These are phyloP conservation scores for Plebejus anna DNA, from an alignment of 2,888 invertebrate species.

Conservation along the genomic window DNA sequence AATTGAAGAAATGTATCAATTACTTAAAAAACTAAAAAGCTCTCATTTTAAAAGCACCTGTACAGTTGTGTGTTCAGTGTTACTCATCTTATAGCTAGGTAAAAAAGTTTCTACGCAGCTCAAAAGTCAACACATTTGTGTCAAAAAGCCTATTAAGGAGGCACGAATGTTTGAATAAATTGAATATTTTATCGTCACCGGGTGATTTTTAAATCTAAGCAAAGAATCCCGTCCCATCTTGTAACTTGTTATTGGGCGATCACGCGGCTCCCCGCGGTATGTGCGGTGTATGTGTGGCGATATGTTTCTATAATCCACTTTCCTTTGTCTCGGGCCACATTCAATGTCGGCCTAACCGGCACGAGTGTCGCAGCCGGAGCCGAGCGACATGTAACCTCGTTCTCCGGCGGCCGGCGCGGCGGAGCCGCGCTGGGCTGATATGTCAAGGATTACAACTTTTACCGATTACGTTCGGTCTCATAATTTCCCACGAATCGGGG, in stretches of 20 bases:
- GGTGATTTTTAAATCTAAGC: not conserved
- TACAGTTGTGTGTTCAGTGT: not conserved
- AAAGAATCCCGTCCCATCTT: not conserved
- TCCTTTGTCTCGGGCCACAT: conserved; percentile 20
- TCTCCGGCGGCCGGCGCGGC: conserved; percentile 47
- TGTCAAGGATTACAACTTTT: conserved; percentile 74
- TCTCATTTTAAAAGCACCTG: not conserved
- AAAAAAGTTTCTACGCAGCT: not conserved
- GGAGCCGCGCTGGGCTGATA: conserved; percentile 45
- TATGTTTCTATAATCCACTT: conserved; percentile 28
- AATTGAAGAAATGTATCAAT: not conserved
- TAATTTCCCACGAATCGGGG: conserved; percentile 49
- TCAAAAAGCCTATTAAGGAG: conserved; percentile 8
- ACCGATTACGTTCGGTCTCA: conserved; percentile 40
- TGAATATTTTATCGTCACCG: not conserved
- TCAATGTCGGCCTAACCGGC: conserved; percentile 14
- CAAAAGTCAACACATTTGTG: not conserved
- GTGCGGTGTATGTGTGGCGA: not conserved
- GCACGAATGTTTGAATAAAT: conserved; percentile 8
- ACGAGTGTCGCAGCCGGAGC: conserved; percentile 9
- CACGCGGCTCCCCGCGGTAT: not conserved
- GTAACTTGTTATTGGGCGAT: conserved; percentile 18
- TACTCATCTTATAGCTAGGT: not conserved
- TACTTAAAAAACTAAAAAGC: not conserved
- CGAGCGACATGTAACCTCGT: conserved; percentile 23